Evolutionary conservation across 1,140 invertebrate species (phyloP), one percentile per base, ranked within the genome.

Genomic region (Ips nitidus): DNA sequence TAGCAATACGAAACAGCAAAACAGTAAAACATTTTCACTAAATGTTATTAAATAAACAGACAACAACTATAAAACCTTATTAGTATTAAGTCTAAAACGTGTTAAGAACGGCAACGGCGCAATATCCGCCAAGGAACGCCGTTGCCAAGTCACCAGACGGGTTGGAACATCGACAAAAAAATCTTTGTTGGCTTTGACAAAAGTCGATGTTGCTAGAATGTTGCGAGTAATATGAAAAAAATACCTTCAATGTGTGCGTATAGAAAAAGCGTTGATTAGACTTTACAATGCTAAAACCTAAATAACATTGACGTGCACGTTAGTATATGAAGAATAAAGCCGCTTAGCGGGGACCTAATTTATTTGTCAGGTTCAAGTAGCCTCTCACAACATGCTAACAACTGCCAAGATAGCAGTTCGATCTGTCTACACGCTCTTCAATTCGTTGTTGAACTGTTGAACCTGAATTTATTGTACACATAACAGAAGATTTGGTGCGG

Each of bases 361-460:
- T 45, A 36, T 47, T 22, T 39, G 42, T 62, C 45, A 47, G 60
- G 45, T 62, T 37, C 70, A 71, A 71, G 71, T 73, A 78, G 75
- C 74, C 67, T 41, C 79, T 80, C 79, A 80, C 79, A 80, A 80
- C 79, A 80, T 80, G 79, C 79, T 80, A 80, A 80, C 79, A 80
- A 80, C 78, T 76, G 38, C 52, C 38, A 58, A 76, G 78, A 78
- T 80, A 80, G 79, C 78, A 78, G 78, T 79, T 80, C 71, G 73
- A 75, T 65, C 61, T 71, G 57, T 71, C 72, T 71, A 73, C 64
- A 68, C 38, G 61, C 63, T 53, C 70, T n/a, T 61, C 42, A 59
- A 55, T 2, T 47, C 45, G 45, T 22, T 22, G 22, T 22, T 22
- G 22, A 22, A 22, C 22, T 22, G 22, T 22, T 22, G 22, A 22